Percentiles rank a stretch among this genome's conserved stretches.
Conservation (phyloP, 2,797 vertebrate species). For the Florisuga fusca region DNA sequence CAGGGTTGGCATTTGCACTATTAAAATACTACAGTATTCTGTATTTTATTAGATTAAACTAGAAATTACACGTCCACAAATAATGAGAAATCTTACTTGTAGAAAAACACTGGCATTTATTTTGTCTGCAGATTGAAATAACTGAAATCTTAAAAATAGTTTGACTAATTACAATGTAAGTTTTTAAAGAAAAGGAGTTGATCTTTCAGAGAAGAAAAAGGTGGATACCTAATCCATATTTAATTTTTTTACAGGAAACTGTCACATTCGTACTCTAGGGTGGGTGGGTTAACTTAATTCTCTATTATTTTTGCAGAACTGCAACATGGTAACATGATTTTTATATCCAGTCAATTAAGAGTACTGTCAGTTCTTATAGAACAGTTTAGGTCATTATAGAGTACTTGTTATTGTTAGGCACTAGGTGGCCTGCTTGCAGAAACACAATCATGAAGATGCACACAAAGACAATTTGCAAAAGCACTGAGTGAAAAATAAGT, state of each 20-base stretch:
- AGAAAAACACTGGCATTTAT: background rate
- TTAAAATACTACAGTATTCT: background rate
- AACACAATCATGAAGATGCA: background rate
- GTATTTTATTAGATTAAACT: background rate
- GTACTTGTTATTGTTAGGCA: constrained; percentile 60
- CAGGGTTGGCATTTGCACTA: background rate
- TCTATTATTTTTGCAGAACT: background rate
- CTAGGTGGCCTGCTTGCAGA: constrained; percentile 74
- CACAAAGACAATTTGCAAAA: background rate
- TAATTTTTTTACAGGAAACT: background rate
- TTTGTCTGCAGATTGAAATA: background rate
- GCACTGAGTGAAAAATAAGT: background rate
- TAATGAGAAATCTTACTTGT: background rate
- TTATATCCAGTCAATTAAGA: background rate
- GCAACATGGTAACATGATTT: background rate
- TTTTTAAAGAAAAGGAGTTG: background rate
- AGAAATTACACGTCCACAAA: background rate
- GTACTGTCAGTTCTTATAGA: background rate
- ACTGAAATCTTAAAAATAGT: background rate
- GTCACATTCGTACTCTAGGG: background rate
- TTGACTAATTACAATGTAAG: background rate
- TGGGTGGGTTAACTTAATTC: background rate
- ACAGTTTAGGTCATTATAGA: background rate
- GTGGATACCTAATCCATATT: background rate
- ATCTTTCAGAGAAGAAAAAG: background rate